Evolutionary conservation across 2,797 vertebrate genomes (phyloP).

Genomic region (Myiotriccus ornatus): DNA sequence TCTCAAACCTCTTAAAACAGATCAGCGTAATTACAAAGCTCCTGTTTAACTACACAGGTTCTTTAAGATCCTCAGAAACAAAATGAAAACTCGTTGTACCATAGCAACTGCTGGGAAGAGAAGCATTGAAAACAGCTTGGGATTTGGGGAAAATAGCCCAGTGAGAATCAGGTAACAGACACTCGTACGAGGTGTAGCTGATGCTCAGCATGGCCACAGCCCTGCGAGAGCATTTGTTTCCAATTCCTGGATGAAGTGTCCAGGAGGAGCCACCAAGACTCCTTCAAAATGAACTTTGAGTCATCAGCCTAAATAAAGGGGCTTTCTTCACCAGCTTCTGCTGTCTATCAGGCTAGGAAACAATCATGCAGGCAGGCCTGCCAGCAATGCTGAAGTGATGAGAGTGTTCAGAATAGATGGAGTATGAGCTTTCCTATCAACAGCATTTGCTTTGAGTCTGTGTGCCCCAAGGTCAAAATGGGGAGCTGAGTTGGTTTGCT

Average conservation of each 20-base stretch:
- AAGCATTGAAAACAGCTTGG: background rate
- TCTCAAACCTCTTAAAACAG: background rate
- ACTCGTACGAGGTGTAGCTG: accelerated
- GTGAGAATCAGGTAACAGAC: background rate
- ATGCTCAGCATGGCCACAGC: background rate
- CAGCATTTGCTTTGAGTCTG: background rate
- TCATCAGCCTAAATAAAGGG: background rate
- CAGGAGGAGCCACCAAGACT: background rate
- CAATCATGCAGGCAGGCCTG: background rate
- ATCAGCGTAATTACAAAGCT: background rate
- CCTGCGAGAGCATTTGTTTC: background rate
- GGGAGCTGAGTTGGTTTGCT: background rate
- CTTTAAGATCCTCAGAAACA: background rate
- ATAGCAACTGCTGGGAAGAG: background rate
- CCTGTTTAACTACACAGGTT: background rate
- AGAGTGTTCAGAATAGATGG: background rate
- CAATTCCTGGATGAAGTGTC: background rate
- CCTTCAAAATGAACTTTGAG: background rate
- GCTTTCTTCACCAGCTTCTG: background rate
- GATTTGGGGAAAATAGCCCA: background rate
- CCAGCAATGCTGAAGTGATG: background rate
- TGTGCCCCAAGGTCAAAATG: background rate
- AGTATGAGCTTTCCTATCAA: background rate
- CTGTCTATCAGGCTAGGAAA: background rate
- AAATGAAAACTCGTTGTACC: background rate